Evolutionary conservation across 2,797 vertebrate genomes (phyloP).

Genomic region (Champsocephalus gunnari): DNA sequence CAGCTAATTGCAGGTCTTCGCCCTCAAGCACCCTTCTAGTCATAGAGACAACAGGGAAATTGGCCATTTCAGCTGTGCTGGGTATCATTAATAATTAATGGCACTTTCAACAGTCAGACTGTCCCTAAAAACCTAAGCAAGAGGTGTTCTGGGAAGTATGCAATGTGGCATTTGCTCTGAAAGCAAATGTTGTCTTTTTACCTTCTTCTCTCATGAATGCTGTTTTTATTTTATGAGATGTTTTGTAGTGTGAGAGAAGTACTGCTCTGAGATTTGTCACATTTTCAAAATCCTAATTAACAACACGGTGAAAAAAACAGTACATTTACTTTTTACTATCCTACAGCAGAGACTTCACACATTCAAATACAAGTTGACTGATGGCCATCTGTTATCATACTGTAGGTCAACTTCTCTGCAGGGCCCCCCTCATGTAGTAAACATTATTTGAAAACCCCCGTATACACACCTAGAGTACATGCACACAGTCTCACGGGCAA

Average conservation of each 20-base stretch:
- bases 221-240: constrained; percentile 33
- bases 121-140: constrained; percentile 74
- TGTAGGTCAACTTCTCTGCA: too few relatives aligned
- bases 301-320: constrained; percentile 1
- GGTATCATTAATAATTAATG: constrained; percentile 84
- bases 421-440: too few relatives aligned
- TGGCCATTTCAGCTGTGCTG: constrained; percentile 79
- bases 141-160: constrained; percentile 44
- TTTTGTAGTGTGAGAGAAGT: constrained; percentile 14
- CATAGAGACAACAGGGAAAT: constrained; percentile 83
- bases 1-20: constrained; percentile 86
- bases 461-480: too few relatives aligned
- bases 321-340: constrained; percentile 15
- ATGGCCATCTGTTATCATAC: neutral
- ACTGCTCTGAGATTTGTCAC: constrained; percentile 45
- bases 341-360: constrained; percentile 1
- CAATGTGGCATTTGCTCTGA: constrained; percentile 54
- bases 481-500: too few relatives aligned
- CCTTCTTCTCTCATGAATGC: neutral
- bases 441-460: too few relatives aligned
- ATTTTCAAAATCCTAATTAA: constrained; percentile 53
- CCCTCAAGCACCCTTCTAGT: constrained; percentile 83
- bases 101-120: constrained; percentile 77
- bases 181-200: constrained; percentile 46
- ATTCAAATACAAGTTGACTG: neutral